phyloP scores from a whole-genome alignment of 2,797 vertebrate genomes.

The Gambelia wislizenii region DNA sequence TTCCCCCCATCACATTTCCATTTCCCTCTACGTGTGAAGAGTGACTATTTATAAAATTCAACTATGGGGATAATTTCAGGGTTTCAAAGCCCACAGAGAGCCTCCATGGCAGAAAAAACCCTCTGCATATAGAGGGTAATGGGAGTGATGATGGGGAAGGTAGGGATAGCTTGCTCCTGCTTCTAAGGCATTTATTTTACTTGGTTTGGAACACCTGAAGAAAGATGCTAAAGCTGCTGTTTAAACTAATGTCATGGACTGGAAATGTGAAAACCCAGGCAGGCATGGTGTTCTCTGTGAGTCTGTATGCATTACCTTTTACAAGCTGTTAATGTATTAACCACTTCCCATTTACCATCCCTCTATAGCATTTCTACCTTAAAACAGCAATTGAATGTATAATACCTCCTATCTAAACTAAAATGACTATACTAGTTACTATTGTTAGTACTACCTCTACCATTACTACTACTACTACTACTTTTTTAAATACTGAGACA shows the following conservation, averaged over 20 bases:
- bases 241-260: not conserved
- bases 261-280: not conserved
- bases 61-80: no score
- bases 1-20: not conserved
- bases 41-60: not conserved
- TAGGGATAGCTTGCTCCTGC: no score
- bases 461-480: not conserved
- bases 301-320: not conserved
- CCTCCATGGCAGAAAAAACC: not conserved
- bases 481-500: not conserved
- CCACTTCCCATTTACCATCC: not conserved
- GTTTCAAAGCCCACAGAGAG: not conserved
- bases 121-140: no score
- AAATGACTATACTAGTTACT: fast-evolving
- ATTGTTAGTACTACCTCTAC: not conserved
- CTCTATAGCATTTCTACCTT: not conserved
- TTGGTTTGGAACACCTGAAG: not conserved
- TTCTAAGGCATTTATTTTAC: not conserved
- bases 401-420: not conserved
- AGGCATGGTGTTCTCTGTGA: not conserved
- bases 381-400: fast-evolving
- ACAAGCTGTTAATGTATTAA: not conserved
- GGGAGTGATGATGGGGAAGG: no score
- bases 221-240: not conserved
- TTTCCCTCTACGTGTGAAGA: not conserved